phyloP scores from a whole-genome alignment of 2,888 invertebrate genomes.

The Elmis aenea region DNA sequence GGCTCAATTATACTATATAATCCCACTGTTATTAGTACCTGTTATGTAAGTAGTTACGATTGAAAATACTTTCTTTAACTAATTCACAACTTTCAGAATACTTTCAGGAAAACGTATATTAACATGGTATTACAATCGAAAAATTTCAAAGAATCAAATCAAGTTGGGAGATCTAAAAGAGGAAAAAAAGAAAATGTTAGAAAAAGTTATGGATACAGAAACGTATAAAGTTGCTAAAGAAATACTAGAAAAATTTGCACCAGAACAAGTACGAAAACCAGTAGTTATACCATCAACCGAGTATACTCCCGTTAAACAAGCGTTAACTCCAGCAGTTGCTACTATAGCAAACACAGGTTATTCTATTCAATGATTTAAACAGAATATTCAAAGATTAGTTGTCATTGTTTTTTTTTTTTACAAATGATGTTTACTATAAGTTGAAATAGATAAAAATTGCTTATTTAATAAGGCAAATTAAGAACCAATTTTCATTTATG shows the following conservation, averaged over 20 bases:
- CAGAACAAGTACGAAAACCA: slow-evolving; percentile 50
- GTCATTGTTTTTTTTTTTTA: too few relatives aligned
- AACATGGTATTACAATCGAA: slow-evolving; percentile 84
- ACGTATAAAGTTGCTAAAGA: slow-evolving; percentile 92
- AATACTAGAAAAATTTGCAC: slow-evolving; percentile 82
- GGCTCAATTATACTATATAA: slow-evolving; percentile 69
- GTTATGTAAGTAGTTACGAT: slow-evolving; percentile 63
- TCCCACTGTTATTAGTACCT: slow-evolving; percentile 76
- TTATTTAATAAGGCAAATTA: too few relatives aligned
- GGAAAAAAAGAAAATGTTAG: slow-evolving; percentile 84
- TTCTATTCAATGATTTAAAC: too few relatives aligned
- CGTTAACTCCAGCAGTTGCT: slow-evolving; percentile 6
- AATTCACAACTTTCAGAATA: slow-evolving; percentile 55
- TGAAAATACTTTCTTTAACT: slow-evolving; percentile 5
- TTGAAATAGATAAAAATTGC: too few relatives aligned
- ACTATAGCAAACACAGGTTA: too few relatives aligned
- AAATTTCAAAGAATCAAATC: slow-evolving; percentile 71
- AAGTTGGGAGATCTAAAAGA: slow-evolving; percentile 66
- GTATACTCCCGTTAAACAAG: slow-evolving; percentile 7
- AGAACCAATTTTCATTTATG: too few relatives aligned
- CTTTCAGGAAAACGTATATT: slow-evolving; percentile 71
- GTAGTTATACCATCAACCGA: neutral
- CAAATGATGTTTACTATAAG: too few relatives aligned
- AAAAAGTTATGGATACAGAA: slow-evolving; percentile 95
- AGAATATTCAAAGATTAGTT: too few relatives aligned